Percentiles rank a stretch among this genome's conserved stretches.
phyloP scores from a whole-genome alignment of 2,113 vertebrate genomes.

The Pterocles orientalis region DNA sequence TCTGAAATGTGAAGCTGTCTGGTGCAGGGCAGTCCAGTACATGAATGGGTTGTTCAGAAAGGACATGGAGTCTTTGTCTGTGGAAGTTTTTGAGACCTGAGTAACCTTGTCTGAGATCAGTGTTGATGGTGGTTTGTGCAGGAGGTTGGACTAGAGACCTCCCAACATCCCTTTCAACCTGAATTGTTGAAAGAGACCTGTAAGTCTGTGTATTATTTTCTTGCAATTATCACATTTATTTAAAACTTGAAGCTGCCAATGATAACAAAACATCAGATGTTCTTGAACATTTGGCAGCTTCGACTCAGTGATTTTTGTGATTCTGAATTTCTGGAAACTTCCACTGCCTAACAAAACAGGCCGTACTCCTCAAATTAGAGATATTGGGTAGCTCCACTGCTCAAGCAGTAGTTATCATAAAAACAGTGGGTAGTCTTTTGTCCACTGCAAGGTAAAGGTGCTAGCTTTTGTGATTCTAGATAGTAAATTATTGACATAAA shows the following conservation, averaged over 20 bases:
- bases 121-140: neutral
- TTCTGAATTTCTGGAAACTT: neutral
- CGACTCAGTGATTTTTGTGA: neutral
- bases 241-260: neutral
- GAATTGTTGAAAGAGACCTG: neutral
- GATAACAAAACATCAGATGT: conserved; percentile 18
- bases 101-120: neutral
- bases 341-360: neutral
- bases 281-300: conserved; percentile 10
- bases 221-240: neutral
- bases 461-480: neutral
- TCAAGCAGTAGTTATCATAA: neutral
- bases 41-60: neutral
- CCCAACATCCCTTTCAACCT: neutral
- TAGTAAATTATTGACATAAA: neutral
- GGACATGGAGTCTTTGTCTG: neutral
- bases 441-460: neutral
- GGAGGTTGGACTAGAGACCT: neutral
- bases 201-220: neutral
- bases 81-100: neutral
- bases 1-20: neutral
- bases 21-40: neutral
- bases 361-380: neutral
- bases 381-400: neutral
- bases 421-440: rapidly evolving